A percentile compares a stretch with the other conserved stretches of the same genome.
phyloP scores from a whole-genome alignment of 2,888 invertebrate genomes.

The Glaucopsyche alexis region DNA sequence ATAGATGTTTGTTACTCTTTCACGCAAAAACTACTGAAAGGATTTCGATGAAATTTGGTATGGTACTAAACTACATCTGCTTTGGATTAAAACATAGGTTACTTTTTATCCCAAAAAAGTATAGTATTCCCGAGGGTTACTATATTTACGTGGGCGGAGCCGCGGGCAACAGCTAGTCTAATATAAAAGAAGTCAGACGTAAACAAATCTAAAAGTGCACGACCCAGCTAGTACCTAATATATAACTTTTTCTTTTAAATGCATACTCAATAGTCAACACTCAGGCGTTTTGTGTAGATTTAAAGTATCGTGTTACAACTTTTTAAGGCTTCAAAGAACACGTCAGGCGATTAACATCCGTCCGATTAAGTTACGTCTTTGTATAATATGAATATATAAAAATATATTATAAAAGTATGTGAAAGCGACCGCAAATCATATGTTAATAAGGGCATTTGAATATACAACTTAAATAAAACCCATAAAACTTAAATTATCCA shows the following conservation, averaged over 20 bases:
- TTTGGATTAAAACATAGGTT: too few relatives aligned
- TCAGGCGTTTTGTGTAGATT: slow-evolving; percentile 3
- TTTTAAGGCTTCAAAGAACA: slow-evolving; percentile 26
- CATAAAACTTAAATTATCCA: slow-evolving; percentile 2
- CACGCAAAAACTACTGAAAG: too few relatives aligned
- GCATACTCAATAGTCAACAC: not conserved
- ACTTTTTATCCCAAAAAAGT: too few relatives aligned
- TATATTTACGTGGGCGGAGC: too few relatives aligned
- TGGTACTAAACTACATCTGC: too few relatives aligned
- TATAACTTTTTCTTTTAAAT: not conserved
- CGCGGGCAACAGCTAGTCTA: too few relatives aligned
- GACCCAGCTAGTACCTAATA: too few relatives aligned
- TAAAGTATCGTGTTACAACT: slow-evolving; percentile 19
- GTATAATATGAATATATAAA: slow-evolving; percentile 24
- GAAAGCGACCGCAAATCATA: slow-evolving; percentile 13
- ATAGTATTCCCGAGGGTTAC: too few relatives aligned
- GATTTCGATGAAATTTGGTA: too few relatives aligned
- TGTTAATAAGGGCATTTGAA: slow-evolving; percentile 17
- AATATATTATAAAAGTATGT: slow-evolving; percentile 15
- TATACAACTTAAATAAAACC: not conserved
- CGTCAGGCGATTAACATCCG: slow-evolving; percentile 23
- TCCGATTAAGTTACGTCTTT: slow-evolving; percentile 19
- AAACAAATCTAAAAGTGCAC: too few relatives aligned
- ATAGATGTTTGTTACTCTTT: too few relatives aligned
- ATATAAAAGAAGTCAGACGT: too few relatives aligned